phyloP scores from a whole-genome alignment of 1,140 invertebrate species.

The Melanaphis sacchari region DNA sequence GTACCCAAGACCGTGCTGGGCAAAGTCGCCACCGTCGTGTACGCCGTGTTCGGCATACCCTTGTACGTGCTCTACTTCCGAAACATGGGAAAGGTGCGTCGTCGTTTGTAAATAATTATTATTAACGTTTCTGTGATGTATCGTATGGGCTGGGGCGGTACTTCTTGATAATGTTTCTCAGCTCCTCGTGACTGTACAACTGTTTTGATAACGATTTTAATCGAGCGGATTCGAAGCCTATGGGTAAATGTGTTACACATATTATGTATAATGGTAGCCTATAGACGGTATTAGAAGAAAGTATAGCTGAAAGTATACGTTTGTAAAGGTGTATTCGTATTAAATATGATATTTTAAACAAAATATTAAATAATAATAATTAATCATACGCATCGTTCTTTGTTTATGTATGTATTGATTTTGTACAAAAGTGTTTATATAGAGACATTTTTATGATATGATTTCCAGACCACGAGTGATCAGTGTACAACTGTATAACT shows the following conservation, averaged over 20 bases:
- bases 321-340: background rate
- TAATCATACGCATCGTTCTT: background rate
- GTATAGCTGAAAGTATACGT: too few species aligned
- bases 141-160: too few species aligned
- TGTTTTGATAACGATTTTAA: background rate
- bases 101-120: background rate
- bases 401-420: background rate
- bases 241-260: background rate
- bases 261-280: background rate
- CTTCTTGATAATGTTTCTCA: background rate
- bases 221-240: too few species aligned
- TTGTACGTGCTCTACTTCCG: constrained; percentile 88
- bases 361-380: background rate
- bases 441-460: background rate
- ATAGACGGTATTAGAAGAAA: too few species aligned
- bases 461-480: background rate
- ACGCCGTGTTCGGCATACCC: constrained; percentile 94
- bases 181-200: background rate
- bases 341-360: background rate
- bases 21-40: constrained; percentile 89
- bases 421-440: background rate
- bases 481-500: background rate
- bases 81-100: constrained; percentile 79
- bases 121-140: too few species aligned
- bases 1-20: constrained; percentile 90